Base-by-base conservation (phyloP, 2,113 vertebrate genomes). In the Phalacrocorax brasilianus region DNA sequence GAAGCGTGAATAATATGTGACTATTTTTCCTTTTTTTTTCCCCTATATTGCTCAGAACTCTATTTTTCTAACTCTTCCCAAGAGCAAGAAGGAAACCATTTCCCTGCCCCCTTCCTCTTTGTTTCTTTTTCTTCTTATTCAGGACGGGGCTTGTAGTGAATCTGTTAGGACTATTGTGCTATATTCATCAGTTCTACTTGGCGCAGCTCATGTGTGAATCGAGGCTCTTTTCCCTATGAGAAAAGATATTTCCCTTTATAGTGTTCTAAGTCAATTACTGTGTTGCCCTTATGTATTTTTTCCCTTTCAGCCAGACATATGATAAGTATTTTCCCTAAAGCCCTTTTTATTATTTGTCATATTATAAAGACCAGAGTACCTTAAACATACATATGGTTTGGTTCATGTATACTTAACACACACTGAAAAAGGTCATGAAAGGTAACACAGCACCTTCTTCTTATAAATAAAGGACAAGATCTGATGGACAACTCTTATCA, bases 41-140 rank as follows among this genome's bases (percentile, higher is more conserved):
- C 59, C 6, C 59, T 76, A 53, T 93, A 86, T 95, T 93, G 72
- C 93, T 86, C 75, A 87, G 75, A 21, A 58, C 38, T 84, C 89
- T 86, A 62, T 94, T 92, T 97, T 93, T 88, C 75, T 56, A 91
- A 85, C 56, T 91, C 72, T 93, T 93, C 75, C 76, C 59, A 67
- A 72, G 62, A 96, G 79, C 92, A 90, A 76, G 93, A 91, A 91
- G 76, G 81, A 93, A 97, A 75, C 58, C 22, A 88, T 77, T 88
- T 80, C 85, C 79, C 93, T 91, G 50, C 91, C 85, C 72, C 78
- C 74, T 77, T 89, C 53, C 44, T 68, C 52, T 89, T 93, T 84
- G 61, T 90, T 84, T 96, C 63, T 71, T 87, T 93, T 95, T 63
- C 52, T 83, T 14, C 33, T 92, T 92, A 88, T 94, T 95, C 92